Conservation (phyloP, 2,888 invertebrate genomes). For the Diaperis boleti region DNA sequence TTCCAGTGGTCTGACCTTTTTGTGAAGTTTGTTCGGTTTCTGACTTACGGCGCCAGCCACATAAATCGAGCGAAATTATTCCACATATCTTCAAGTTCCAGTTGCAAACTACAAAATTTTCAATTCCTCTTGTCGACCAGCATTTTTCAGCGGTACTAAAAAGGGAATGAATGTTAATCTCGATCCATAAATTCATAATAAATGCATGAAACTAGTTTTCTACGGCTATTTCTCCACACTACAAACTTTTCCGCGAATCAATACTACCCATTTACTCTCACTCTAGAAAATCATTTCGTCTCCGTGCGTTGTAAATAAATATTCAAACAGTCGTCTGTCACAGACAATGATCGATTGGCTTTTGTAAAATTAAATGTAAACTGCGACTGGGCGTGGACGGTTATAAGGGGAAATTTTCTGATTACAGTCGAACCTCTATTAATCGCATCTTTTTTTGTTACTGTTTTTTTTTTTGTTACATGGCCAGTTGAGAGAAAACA, state of each 20-base stretch:
- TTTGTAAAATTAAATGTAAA: slow-evolving; percentile 1
- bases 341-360: slow-evolving; percentile 1
- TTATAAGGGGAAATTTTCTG: not conserved
- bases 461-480: too few species aligned
- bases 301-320: slow-evolving; percentile 3
- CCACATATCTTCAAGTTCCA: too few species aligned
- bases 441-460: too few species aligned
- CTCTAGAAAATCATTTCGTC: slow-evolving; percentile 1
- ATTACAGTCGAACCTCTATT: too few species aligned
- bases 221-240: not conserved
- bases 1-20: not conserved
- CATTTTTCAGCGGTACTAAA: not conserved
- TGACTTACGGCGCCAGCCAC: not conserved
- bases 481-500: too few species aligned
- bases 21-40: not conserved
- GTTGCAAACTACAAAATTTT: not conserved
- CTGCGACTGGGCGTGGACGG: not conserved
- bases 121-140: not conserved
- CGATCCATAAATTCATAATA: too few species aligned
- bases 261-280: slow-evolving; percentile 1
- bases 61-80: not conserved
- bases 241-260: not conserved
- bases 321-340: slow-evolving; percentile 7
- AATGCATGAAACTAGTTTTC: not conserved
- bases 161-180: not conserved